phyloP scores from a whole-genome alignment of 2,888 invertebrate genomes.

The Luffia ferchaultella region DNA sequence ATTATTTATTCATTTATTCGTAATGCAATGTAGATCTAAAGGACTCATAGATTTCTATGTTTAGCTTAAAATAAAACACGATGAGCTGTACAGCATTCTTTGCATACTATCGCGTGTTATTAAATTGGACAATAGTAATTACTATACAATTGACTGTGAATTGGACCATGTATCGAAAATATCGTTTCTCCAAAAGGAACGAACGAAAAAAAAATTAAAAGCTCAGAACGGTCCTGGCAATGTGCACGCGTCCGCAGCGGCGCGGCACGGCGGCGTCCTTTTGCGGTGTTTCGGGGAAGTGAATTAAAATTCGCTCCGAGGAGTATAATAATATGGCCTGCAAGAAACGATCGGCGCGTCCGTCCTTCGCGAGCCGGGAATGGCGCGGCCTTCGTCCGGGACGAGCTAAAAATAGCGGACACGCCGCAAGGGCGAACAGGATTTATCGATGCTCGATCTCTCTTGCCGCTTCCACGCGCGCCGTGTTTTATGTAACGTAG shows the following conservation, averaged over 20 bases:
- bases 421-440: constrained; percentile 31
- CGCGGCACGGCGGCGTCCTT: constrained; percentile 14
- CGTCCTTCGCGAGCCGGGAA: constrained; percentile 29
- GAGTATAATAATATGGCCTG: background rate
- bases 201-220: too few relatives aligned
- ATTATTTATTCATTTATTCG: too few relatives aligned
- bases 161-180: too few relatives aligned
- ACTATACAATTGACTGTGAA: too few relatives aligned
- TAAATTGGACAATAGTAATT: too few relatives aligned
- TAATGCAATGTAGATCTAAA: too few relatives aligned
- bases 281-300: constrained; percentile 32
- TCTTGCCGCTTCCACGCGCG: constrained; percentile 11
- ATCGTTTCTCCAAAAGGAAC: too few relatives aligned
- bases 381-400: constrained; percentile 40
- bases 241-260: constrained; percentile 5
- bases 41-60: too few relatives aligned
- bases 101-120: too few relatives aligned
- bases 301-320: constrained; percentile 34
- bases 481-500: too few relatives aligned
- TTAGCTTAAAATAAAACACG: too few relatives aligned
- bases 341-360: constrained; percentile 27
- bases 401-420: constrained; percentile 48
- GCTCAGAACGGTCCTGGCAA: background rate
- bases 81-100: too few relatives aligned
- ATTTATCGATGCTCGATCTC: constrained; percentile 36